Percentiles rank a stretch among this genome's conserved stretches.
Conservation (phyloP, 2,113 vertebrate genomes). For the Physeter macrocephalus region DNA sequence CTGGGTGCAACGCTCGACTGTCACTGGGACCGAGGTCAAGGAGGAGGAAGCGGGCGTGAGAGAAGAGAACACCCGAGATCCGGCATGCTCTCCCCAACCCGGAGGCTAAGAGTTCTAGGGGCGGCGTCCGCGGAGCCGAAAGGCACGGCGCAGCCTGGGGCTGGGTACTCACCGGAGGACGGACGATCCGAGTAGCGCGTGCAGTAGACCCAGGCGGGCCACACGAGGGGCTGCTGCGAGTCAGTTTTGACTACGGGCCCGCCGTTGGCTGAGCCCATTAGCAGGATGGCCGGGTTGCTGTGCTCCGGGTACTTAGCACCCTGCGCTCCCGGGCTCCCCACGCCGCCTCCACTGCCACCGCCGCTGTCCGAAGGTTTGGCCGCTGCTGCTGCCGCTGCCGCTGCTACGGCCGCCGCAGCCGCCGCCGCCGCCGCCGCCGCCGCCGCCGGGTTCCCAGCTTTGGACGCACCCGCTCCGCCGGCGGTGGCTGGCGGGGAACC, state of each 20-base stretch:
- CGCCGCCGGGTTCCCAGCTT: conserved; percentile 66
- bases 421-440: conserved; percentile 79
- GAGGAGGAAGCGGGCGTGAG: background rate
- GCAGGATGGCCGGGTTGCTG: conserved; percentile 85
- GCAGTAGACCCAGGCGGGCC: conserved; percentile 99
- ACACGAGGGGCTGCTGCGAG: conserved; percentile 88
- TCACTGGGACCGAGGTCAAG: background rate
- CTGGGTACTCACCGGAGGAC: conserved; percentile 93
- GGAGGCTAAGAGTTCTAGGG: background rate
- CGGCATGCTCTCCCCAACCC: background rate
- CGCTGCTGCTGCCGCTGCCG: conserved; percentile 79
- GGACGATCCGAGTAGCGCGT: conserved; percentile 97
- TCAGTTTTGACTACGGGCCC: conserved; percentile 83
- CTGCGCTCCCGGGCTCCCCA: conserved; percentile 80
- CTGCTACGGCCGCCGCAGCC: conserved; percentile 66
- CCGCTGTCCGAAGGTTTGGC: conserved; percentile 75
- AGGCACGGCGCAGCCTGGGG: background rate
- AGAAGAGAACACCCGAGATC: background rate
- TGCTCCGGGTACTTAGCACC: conserved; percentile 87
- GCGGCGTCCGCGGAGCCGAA: background rate
- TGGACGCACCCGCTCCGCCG: conserved; percentile 73
- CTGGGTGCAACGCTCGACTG: background rate
- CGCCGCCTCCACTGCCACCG: conserved; percentile 56
- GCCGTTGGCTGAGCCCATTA: conserved; percentile 87
- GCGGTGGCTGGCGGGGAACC: conserved; percentile 82